Evolutionary conservation across 2,113 vertebrate species (phyloP), one percentile per base, ranked within the genome.

Genomic region (Hypomesus transpacificus): DNA sequence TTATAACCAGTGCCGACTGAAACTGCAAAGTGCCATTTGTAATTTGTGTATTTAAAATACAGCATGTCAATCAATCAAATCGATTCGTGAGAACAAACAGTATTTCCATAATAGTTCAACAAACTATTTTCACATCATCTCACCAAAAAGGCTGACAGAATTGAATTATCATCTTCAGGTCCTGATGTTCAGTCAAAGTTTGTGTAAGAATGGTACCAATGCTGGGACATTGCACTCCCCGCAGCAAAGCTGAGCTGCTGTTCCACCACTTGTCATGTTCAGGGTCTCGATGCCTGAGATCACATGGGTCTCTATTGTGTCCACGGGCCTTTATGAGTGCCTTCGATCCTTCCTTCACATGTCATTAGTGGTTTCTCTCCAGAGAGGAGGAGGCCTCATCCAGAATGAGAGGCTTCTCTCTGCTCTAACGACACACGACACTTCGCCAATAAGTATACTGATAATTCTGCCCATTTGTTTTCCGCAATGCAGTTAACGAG

Each of bases 391-490:
- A 87, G 87, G 84, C 81, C 66, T 75, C 70, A 81, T 82, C 87
- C 3, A 65, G 71, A 87, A 82, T 80, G 78, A 90, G 86, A 84
- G 87, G 87, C 80, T 76, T 84, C 84, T 86, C 89, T 86, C 85
- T 75, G 70, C 80, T 82, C 86, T 92, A 93, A 93, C 83, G 69
- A 84, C 82, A 89, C 90, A 92, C 87, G 91, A 92, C 91, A 92
- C 75, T 28, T 80, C 81, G 73, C 77, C 84, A 85, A 84, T 84
- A 81, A 81, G 74, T 70, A 74, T 77, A 81, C 69, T 39, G 22
- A 75, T 85, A 82, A 85, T 81, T 73, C 74, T 66, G 26, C 67
- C 81, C 75, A 79, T 85, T 85, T 66, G 62, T 79, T 83, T 83
- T 68, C 75, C 60, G 65, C 76, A 65, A 71, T 51, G 46, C 74